Base-by-base conservation (phyloP, 2,797 vertebrate species). In the Oryzias sinensis region DNA sequence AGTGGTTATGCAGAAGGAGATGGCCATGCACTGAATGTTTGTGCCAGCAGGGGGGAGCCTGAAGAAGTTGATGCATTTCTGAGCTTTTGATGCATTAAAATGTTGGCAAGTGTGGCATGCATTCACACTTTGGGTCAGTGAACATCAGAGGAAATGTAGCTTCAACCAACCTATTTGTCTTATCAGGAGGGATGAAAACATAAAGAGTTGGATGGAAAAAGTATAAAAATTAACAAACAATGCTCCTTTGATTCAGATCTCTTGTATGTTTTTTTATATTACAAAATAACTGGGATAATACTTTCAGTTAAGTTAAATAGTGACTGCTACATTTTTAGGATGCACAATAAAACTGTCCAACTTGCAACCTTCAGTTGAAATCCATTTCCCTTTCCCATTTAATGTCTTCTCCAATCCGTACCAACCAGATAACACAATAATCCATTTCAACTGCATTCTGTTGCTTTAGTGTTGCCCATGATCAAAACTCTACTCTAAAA, bases 401-500 rank as follows among this genome's bases (percentile, higher is more conserved):
- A 3, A 37, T 37, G 33, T 37, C 33, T 37, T 37, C 9, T 9
- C 33, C 33, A 37, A 11, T 37, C 9, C 3, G 33, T 37, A 37
- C 33, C 17, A 42, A 14, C 20, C 17, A 18, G 37, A 7, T 13
- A 6, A n/a, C 6, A 9, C 9, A 5, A 13, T 51, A 33, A 18
- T 78, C 65, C 14, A 68, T 67, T 50, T 47, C 18, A 40, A 29
- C 17, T 65, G 24, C 43, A 43, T 56, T 49, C 60, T 58, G 3
- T 54, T 55, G 60, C 41, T 40, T 20, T 51, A 67, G 43, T 62
- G 70, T 65, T 70, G 45, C 40, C 6, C 61, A 56, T 78, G 45
- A 75, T 69, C 43, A 71, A 77, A 65, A 76, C 71, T 65, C 49
- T 74, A 72, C 6, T 2, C 2, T 20, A 74, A 64, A 27, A 63